phyloP scores from a whole-genome alignment of 2,888 invertebrate species.

The Plebejus anna region DNA sequence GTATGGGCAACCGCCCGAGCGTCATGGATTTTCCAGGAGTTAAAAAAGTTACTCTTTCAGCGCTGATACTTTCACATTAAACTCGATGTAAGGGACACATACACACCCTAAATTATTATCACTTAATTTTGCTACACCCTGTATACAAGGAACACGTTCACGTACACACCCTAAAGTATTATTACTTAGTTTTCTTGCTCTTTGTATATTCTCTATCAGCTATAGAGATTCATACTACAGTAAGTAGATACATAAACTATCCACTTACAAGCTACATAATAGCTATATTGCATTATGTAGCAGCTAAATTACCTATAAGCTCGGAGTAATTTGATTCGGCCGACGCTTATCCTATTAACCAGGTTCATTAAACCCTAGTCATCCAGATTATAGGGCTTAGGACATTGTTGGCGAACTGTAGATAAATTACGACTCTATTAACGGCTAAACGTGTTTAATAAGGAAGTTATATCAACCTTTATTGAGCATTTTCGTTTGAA shows the following conservation, averaged over 20 bases:
- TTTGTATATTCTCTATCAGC: no score
- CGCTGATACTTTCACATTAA: no score
- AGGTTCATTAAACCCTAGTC: conserved; percentile 29
- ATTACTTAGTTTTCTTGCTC: no score
- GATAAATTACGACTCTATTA: conserved; percentile 22
- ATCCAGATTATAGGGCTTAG: conserved; percentile 29
- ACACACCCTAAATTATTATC: no score
- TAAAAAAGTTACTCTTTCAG: no score
- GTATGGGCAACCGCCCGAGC: no score
- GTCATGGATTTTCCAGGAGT: no score
- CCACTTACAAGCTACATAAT: conserved; percentile 16
- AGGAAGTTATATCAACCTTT: background rate
- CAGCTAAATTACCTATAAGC: conserved; percentile 11
- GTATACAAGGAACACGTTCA: no score
- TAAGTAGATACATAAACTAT: background rate
- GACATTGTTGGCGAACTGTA: conserved; percentile 5
- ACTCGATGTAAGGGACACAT: no score
- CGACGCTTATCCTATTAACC: conserved; percentile 28
- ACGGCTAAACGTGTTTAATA: background rate
- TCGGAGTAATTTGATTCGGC: conserved; percentile 29
- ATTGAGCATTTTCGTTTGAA: background rate
- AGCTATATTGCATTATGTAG: conserved; percentile 8
- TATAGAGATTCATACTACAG: background rate
- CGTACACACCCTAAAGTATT: no score
- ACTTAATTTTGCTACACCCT: no score